phyloP scores from a whole-genome alignment of 1,140 invertebrate species.

The Orchesella cincta region DNA sequence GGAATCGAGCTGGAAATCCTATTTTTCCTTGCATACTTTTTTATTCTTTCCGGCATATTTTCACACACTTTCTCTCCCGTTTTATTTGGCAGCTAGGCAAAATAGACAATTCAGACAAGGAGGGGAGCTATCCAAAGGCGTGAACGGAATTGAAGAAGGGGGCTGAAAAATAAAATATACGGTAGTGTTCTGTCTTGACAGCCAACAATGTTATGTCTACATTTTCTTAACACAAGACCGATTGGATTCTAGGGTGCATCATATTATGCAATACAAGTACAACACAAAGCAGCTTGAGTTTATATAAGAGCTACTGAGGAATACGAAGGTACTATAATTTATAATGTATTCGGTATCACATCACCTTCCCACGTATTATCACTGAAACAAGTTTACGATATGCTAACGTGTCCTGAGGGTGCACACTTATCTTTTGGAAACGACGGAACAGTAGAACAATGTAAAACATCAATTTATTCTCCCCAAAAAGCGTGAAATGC shows the following conservation, averaged over 20 bases:
- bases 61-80: constrained; percentile 4
- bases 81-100: not conserved
- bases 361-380: no score
- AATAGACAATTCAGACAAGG: not conserved
- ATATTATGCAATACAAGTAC: no score
- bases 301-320: no score
- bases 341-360: no score
- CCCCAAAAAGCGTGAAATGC: not conserved
- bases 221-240: not conserved
- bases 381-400: not conserved
- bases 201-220: not conserved
- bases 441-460: not conserved
- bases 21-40: not conserved
- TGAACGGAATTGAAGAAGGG: not conserved
- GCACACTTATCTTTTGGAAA: not conserved
- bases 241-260: no score
- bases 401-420: not conserved
- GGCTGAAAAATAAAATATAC: not conserved
- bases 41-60: not conserved
- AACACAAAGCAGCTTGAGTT: no score
- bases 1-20: constrained; percentile 14
- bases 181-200: not conserved
- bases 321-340: no score
- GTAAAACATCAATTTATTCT: not conserved
- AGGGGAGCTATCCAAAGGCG: not conserved